Base-by-base conservation (phyloP, 2,888 invertebrate genomes). In the Melanargia galathea region DNA sequence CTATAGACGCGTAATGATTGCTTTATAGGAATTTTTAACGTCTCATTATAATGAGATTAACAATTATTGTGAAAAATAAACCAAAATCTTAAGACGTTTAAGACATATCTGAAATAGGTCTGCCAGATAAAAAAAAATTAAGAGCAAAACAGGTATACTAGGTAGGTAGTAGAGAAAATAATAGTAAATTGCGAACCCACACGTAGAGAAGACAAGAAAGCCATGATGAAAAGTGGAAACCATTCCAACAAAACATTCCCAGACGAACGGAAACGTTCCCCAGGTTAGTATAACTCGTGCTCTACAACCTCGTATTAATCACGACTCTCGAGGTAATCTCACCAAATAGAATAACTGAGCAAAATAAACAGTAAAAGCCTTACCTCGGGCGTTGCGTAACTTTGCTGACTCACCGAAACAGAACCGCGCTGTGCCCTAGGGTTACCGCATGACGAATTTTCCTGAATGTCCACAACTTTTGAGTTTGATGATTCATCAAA, bases 311-410 rank as follows among this genome's bases (percentile, higher is more conserved):
- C 70, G 63, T 65, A 69, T 60, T 63, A 66, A 86, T 84, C 82
- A 82, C 79, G n/a, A n/a, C n/a, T n/a, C n/a, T n/a, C n/a, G 70
- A 71, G 64, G 76, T 82, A 83, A 84, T 83, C 82, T 81, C 73
- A 71, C 79, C 77, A 79, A 81, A 80, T 78, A 78, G 77, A 81
- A 77, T 76, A 75, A 71, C 69, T 73, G 74, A 68, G 66, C 64
- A 68, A 68, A 69, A 68, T 67, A 71, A 71, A 70, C 66, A 67
- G 79, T 77, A 77, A 71, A 75, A 73, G 68, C 69, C 71, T n/a
- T n/a, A n/a, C n/a, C n/a, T 63, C 65, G 66, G 61, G 67, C 70
- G 76, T 87, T 87, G 82, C 82, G 83, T 82, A 87, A 86, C 72
- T 55, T 52, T 66, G 80, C 78, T 79, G 80, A 80, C 71, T 81